These are phyloP conservation scores for Threskiornis aethiopicus DNA, from an alignment of 2,797 vertebrate genomes.

Conservation along the genomic window DNA sequence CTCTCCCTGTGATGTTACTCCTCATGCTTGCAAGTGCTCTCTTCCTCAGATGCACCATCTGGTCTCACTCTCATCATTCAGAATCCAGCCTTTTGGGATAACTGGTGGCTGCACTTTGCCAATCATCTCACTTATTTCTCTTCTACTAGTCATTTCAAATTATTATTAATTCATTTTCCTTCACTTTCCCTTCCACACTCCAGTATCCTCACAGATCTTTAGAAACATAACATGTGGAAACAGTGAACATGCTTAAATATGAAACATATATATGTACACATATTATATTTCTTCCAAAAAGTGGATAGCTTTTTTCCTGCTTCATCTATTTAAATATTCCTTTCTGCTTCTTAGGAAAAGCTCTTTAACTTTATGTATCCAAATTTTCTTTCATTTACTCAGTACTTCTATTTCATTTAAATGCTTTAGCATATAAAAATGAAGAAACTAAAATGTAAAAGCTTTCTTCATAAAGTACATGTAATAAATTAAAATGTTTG, in stretches of 20 bases:
- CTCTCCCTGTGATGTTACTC: background rate
- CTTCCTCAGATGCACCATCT: background rate
- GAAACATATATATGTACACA: background rate
- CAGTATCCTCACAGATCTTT: background rate
- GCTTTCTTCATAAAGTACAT: background rate
- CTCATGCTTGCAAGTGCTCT: background rate
- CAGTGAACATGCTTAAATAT: background rate
- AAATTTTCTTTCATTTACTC: background rate
- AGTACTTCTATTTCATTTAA: background rate
- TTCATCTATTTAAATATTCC: background rate
- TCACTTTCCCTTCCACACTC: background rate
- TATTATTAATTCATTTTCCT: background rate
- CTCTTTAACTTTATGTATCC: background rate
- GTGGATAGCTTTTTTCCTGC: background rate
- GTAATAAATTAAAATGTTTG: background rate
- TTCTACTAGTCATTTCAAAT: background rate
- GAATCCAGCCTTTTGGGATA: background rate
- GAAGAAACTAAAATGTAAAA: background rate
- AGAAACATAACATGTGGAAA: background rate
- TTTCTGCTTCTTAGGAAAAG: background rate
- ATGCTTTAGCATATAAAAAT: background rate
- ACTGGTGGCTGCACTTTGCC: background rate
- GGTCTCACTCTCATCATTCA: background rate
- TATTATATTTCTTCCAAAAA: background rate
- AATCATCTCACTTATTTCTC: background rate